Evolutionary conservation across 2,113 vertebrate genomes (phyloP).

Genomic region (Spermophilus dauricus): DNA sequence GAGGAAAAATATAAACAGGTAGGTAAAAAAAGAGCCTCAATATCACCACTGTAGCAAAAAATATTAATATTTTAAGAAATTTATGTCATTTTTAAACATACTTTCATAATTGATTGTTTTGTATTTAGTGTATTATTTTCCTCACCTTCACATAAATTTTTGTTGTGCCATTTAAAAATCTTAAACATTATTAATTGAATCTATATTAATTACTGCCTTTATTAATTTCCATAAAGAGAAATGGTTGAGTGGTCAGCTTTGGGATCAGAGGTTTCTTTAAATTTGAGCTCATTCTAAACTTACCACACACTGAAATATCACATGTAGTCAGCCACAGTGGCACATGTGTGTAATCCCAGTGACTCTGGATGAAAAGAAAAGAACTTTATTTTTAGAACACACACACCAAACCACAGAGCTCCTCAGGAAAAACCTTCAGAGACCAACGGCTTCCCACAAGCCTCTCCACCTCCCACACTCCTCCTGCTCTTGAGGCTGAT

Average conservation of each 20-base stretch:
- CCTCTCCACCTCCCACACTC: too few species aligned
- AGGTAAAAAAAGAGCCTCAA: neutral
- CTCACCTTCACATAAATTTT: neutral
- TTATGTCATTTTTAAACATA: neutral
- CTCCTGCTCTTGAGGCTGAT: too few species aligned
- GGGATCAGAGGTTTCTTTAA: neutral
- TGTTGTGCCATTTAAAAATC: neutral
- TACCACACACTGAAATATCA: neutral
- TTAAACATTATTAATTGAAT: neutral
- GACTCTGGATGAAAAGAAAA: too few species aligned
- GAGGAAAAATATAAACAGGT: neutral
- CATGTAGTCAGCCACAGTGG: neutral
- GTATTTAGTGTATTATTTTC: neutral
- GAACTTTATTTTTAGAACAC: too few species aligned
- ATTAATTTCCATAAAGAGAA: neutral
- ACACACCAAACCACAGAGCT: too few species aligned
- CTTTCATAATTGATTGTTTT: neutral
- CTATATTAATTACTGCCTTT: neutral
- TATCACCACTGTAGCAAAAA: neutral
- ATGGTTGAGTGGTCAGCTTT: neutral
- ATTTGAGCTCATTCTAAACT: neutral
- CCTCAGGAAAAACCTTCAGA: too few species aligned
- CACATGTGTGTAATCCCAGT: too few species aligned
- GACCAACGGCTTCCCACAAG: too few species aligned
- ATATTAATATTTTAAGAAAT: neutral